Evolutionary conservation across 2,888 invertebrate genomes (phyloP), one percentile per base, ranked within the genome.

Genomic region (Lithophane ornitopus): DNA sequence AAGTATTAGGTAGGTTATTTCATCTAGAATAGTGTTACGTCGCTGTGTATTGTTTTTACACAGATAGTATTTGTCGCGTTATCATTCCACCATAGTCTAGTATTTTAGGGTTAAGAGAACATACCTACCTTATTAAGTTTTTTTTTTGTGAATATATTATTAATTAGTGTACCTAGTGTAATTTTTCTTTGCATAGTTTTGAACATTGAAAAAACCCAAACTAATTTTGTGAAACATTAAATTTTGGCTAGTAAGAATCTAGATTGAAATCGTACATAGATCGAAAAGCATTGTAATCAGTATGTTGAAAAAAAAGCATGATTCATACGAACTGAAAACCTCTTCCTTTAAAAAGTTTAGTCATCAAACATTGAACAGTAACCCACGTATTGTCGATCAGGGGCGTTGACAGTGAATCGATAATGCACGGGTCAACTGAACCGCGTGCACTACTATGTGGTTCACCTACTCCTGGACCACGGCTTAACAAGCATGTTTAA

Each of bases 381-480:
- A 58, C 39, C 61, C 28, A 67, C 69, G n/a, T 44, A 14, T 34
- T 56, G 52, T 58, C 26, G n/a, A 56, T 71, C 56, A 26, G 49
- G 65, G 70, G 34, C 70, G 65, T 69, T 70, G 73, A 85, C 77
- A 76, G 56, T 26, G 34, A 68, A 74, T 83, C 85, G 61, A 83
- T 85, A 68, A 28, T 56, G 49, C 58, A 71, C 39, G 52, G 82
- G 73, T 85, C 70, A 81, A 49, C 9, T 19, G 26, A 1, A 62
- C 49, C 63, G 58, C 46, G 70, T 69, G 39, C 69, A 77, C 61
- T 28, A 34, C 62, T n/a, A n/a, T 85, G 85, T 62, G 85, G 82
- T 77, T 73, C 46, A 81, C 58, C 26, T 46, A 59, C 39, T 59
- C 12, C 56, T 65, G 56, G 26, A 14, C 14, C 14, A 56, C 41